These are phyloP conservation scores for Kryphioiulus occultus DNA, from an alignment of 2,888 invertebrate genomes.

Conservation along the genomic window DNA sequence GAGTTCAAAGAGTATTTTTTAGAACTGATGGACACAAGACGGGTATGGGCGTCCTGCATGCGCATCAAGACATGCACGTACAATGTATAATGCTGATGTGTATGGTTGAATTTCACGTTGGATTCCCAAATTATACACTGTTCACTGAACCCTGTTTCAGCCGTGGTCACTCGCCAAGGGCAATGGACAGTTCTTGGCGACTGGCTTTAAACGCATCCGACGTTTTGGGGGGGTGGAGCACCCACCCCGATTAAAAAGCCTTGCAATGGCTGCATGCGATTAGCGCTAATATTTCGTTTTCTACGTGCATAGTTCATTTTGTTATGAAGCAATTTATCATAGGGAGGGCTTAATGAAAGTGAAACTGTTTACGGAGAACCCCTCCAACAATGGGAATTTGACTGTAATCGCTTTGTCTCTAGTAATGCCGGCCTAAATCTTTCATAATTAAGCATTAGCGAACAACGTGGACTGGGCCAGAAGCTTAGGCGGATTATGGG, in stretches of 20 bases:
- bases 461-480: constrained; percentile 46
- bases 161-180: constrained; percentile 1
- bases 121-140: neutral
- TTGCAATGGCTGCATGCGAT: neutral
- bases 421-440: constrained; percentile 49
- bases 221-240: neutral
- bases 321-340: constrained; percentile 50
- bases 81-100: neutral
- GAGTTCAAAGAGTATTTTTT: too few species aligned
- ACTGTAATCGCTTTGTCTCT: constrained; percentile 51
- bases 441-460: constrained; percentile 52
- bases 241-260: constrained; percentile 41
- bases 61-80: constrained; percentile 9
- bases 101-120: neutral
- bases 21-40: too few species aligned
- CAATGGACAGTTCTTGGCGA: neutral
- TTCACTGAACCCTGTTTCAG: neutral
- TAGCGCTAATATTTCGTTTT: constrained; percentile 46
- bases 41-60: neutral
- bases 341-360: constrained; percentile 33
- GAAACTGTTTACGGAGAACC: constrained; percentile 44
- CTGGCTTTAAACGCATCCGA: neutral
- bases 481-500: constrained; percentile 45
- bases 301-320: constrained; percentile 36
- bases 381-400: constrained; percentile 42